These are phyloP conservation scores for Proisotoma minuta DNA, from an alignment of 2,888 invertebrate species.

Conservation along the genomic window DNA sequence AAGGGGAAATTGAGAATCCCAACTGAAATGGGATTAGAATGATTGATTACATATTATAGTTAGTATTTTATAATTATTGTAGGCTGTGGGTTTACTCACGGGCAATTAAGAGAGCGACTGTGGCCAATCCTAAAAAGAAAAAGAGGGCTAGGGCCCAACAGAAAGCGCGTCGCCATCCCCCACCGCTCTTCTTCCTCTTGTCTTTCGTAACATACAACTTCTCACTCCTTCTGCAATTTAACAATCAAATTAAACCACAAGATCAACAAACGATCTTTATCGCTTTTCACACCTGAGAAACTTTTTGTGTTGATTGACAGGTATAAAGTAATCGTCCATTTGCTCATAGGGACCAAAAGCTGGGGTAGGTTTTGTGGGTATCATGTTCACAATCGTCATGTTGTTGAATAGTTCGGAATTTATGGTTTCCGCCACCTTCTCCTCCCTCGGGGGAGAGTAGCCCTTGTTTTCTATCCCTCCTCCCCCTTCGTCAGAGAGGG, in stretches of 20 bases:
- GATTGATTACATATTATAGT: slow-evolving; percentile 47
- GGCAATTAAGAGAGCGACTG: slow-evolving; percentile 68
- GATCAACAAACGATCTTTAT: background rate
- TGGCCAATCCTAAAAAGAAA: slow-evolving; percentile 62
- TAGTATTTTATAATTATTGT: too few species aligned
- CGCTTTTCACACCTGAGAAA: slow-evolving; percentile 64
- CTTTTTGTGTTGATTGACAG: slow-evolving; percentile 77
- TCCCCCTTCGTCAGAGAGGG: slow-evolving; percentile 26
- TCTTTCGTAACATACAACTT: slow-evolving; percentile 77
- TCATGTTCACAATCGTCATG: slow-evolving; percentile 60
- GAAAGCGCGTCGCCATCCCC: slow-evolving; percentile 58
- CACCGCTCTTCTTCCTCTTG: slow-evolving; percentile 63
- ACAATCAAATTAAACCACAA: background rate
- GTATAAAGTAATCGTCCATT: slow-evolving; percentile 78
- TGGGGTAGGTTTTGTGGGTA: slow-evolving; percentile 59
- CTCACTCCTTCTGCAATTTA: slow-evolving; percentile 65
- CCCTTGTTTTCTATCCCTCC: slow-evolving; percentile 39
- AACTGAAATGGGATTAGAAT: background rate
- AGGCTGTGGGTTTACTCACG: slow-evolving; percentile 57
- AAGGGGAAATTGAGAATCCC: background rate
- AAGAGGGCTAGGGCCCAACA: slow-evolving; percentile 68
- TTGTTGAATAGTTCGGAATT: slow-evolving; percentile 58
- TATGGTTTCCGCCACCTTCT: slow-evolving; percentile 20
- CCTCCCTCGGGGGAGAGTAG: slow-evolving; percentile 20
- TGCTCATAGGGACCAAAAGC: slow-evolving; percentile 56